Evolutionary conservation across 2,888 invertebrate species (phyloP).

Genomic region (Minunthozetes semirufus): DNA sequence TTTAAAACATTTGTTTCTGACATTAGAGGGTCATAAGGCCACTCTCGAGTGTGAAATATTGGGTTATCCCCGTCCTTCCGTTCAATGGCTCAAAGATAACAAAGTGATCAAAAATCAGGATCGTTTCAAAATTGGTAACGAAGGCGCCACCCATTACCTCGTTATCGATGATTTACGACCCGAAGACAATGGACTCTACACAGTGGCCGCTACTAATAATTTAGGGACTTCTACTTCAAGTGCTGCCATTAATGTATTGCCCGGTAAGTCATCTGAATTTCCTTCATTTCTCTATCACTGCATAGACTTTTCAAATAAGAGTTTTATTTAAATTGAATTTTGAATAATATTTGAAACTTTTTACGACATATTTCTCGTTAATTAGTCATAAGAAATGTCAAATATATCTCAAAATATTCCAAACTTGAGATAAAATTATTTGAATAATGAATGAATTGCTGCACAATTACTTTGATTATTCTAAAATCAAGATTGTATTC

Average conservation of each 20-base stretch:
- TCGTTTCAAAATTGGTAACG: constrained; percentile 62
- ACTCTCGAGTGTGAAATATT: constrained; percentile 69
- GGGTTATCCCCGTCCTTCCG: constrained; percentile 72
- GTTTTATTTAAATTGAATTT: too few species aligned
- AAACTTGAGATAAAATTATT: too few species aligned
- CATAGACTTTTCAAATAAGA: not conserved
- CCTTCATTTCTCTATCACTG: not conserved
- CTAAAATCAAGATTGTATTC: too few species aligned
- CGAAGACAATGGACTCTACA: constrained; percentile 80
- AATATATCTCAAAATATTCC: too few species aligned
- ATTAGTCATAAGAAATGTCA: too few species aligned
- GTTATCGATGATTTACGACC: constrained; percentile 62
- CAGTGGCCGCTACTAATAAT: constrained; percentile 73
- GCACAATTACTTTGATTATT: too few species aligned
- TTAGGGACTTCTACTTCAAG: constrained; percentile 71
- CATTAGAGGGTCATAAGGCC: constrained; percentile 72
- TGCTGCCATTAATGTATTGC: constrained; percentile 68
- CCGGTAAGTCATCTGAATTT: constrained; percentile 33
- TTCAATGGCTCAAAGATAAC: constrained; percentile 83
- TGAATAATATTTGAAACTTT: too few species aligned
- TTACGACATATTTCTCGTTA: too few species aligned
- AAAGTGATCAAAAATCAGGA: constrained; percentile 58
- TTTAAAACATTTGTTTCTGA: not conserved
- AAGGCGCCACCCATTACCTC: constrained; percentile 58
- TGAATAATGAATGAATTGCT: too few species aligned